These are phyloP conservation scores for Poliocrania exsul DNA, from an alignment of 2,797 vertebrate species.

Conservation along the genomic window DNA sequence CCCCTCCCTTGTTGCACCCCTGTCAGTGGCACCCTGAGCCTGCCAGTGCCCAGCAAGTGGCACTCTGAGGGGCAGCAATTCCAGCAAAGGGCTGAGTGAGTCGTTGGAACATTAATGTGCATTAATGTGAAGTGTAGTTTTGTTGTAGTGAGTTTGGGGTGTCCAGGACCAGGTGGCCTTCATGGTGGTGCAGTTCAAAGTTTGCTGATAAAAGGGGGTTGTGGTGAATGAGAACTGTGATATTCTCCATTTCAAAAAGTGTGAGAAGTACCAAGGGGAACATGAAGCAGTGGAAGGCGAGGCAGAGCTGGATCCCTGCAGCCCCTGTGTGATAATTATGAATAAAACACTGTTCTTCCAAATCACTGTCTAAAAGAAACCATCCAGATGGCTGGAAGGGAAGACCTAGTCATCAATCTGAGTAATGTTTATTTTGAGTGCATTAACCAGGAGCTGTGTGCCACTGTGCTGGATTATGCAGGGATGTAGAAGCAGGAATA, in stretches of 20 bases:
- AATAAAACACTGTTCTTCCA: constrained; percentile 20
- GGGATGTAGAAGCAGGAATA: not conserved
- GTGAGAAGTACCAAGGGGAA: not conserved
- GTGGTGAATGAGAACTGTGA: not conserved
- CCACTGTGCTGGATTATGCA: not conserved
- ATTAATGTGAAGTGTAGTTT: not conserved
- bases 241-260: not conserved
- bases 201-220: not conserved
- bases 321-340: not conserved
- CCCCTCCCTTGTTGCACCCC: not conserved
- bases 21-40: not conserved
- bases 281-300: not conserved
- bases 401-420: constrained; percentile 26
- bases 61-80: not conserved
- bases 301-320: not conserved
- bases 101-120: not conserved
- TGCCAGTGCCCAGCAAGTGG: not conserved
- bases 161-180: not conserved
- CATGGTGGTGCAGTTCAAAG: not conserved
- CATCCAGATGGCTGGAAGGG: constrained; percentile 34
- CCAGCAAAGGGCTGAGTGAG: not conserved
- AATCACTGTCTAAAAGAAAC: constrained; percentile 40
- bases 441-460: not conserved
- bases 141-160: not conserved
- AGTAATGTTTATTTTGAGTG: constrained; percentile 35